These are phyloP conservation scores for Belonocnema kinseyi DNA, from an alignment of 1,140 invertebrate genomes.

Conservation along the genomic window DNA sequence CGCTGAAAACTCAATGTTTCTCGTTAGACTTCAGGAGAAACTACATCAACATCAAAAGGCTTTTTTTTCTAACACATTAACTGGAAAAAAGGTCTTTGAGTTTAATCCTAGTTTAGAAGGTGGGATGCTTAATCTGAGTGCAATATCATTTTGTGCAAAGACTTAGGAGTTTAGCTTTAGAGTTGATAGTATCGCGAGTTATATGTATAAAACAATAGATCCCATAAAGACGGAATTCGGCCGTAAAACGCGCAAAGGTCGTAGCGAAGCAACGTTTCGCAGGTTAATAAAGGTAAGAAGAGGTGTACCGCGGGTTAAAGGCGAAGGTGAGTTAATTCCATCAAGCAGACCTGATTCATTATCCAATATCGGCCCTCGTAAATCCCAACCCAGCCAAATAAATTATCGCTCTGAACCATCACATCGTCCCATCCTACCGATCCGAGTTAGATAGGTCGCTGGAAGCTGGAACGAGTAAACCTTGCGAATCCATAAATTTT, in stretches of 20 bases:
- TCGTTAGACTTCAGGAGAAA: too few relatives aligned
- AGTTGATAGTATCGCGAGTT: neutral
- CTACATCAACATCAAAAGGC: too few relatives aligned
- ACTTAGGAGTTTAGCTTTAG: neutral
- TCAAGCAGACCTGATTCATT: constrained; percentile 75
- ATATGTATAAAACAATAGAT: constrained; percentile 34
- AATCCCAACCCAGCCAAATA: constrained; percentile 67
- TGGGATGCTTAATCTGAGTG: too few relatives aligned
- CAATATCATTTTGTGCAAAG: constrained; percentile 8
- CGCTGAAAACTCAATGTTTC: too few relatives aligned
- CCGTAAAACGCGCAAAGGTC: constrained; percentile 51
- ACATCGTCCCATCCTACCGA: neutral
- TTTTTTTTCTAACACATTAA: too few relatives aligned
- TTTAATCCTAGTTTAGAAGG: neutral
- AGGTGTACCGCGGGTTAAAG: constrained; percentile 51
- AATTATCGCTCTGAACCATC: constrained; percentile 62
- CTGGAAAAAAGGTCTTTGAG: too few relatives aligned
- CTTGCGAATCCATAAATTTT: constrained; percentile 22
- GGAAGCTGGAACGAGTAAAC: neutral
- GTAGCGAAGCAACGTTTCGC: constrained; percentile 18
- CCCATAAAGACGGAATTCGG: constrained; percentile 53
- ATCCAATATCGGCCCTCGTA: constrained; percentile 74
- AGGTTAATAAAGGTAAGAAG: constrained; percentile 63
- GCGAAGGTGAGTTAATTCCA: constrained; percentile 69
- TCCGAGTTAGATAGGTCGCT: constrained; percentile 8